Evolutionary conservation across 2,113 vertebrate genomes (phyloP).

Genomic region (Cacatua alba): DNA sequence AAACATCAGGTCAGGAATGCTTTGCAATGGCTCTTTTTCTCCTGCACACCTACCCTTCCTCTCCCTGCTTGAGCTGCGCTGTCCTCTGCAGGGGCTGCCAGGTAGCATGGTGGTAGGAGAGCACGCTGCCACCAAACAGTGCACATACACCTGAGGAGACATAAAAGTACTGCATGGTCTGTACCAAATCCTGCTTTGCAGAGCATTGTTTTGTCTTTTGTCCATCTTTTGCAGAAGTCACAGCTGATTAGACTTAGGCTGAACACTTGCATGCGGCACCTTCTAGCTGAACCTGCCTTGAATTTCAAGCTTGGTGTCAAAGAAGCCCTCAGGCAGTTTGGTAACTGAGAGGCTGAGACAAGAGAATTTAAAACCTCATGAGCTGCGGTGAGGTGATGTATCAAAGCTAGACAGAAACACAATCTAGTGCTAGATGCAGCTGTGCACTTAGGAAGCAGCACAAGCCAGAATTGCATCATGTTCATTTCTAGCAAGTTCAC

Average conservation of each 20-base stretch:
- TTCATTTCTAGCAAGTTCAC: slow-evolving; percentile 8
- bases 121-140: not conserved
- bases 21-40: not conserved
- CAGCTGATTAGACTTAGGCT: not conserved
- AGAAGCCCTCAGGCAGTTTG: slow-evolving; percentile 28
- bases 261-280: not conserved
- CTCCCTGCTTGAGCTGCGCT: not conserved
- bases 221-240: not conserved
- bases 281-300: slow-evolving; percentile 4
- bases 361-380: not conserved
- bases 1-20: not conserved
- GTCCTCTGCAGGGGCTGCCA: not conserved
- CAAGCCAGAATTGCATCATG: slow-evolving; percentile 39
- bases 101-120: not conserved
- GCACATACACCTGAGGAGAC: not conserved
- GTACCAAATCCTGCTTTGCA: not conserved
- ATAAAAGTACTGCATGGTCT: not conserved
- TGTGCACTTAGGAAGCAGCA: slow-evolving; percentile 1
- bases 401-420: slow-evolving; percentile 45
- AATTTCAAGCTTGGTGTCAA: slow-evolving; percentile 19
- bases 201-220: not conserved
- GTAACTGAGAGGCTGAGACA: slow-evolving; percentile 33
- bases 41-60: not conserved
- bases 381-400: not conserved
- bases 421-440: slow-evolving; percentile 39